Conservation (phyloP, 2,797 vertebrate species). For the Clarias laeviceps region DNA sequence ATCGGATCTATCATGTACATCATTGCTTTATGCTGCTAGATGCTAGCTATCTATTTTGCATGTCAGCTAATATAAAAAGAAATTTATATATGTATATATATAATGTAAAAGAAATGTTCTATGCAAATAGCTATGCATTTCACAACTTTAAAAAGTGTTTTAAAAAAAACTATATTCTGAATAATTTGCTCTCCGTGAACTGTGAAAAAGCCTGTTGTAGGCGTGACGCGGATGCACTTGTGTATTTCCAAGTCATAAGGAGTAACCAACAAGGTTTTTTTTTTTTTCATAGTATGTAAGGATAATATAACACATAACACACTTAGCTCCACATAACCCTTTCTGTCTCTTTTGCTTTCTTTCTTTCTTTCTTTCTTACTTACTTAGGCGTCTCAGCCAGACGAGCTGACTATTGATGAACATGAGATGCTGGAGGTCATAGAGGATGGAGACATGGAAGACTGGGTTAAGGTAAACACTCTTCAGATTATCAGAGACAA, state of each 20-base stretch:
- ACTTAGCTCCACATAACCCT: not conserved
- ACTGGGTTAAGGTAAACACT: slow-evolving; percentile 94
- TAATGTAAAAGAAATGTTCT: not conserved
- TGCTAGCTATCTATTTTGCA: not conserved
- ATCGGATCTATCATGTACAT: not conserved
- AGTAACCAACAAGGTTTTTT: not conserved
- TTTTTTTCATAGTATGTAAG: not conserved
- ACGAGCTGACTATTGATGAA: slow-evolving; percentile 96
- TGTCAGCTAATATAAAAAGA: not conserved
- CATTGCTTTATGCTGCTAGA: not conserved
- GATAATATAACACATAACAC: not conserved
- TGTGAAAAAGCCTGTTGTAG: not conserved
- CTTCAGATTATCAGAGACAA: not conserved
- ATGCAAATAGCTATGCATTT: not conserved
- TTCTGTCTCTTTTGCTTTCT: slow-evolving; percentile 20
- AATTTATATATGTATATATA: not conserved
- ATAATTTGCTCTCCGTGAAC: not conserved
- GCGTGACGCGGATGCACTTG: not conserved
- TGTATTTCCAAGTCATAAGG: not conserved
- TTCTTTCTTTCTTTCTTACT: not conserved
- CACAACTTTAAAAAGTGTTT: not conserved
- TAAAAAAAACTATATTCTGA: not conserved
- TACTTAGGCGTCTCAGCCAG: slow-evolving; percentile 90
- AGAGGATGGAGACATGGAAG: slow-evolving; percentile 99
- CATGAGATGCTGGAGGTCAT: slow-evolving; percentile 97